These are phyloP conservation scores for Dasyornis broadbenti DNA, from an alignment of 2,113 vertebrate genomes.

Conservation along the genomic window DNA sequence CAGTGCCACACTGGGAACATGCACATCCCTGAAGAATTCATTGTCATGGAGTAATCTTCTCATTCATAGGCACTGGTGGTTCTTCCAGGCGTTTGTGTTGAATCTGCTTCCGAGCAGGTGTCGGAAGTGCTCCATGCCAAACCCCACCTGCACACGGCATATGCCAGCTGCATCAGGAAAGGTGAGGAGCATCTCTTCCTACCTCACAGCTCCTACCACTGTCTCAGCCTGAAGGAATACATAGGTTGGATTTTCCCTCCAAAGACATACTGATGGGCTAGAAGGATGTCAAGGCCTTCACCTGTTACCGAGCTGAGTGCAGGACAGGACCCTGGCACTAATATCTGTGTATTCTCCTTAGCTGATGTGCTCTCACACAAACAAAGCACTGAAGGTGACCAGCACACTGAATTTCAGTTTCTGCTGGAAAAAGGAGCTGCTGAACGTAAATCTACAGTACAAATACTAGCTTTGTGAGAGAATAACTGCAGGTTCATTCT, in stretches of 20 bases:
- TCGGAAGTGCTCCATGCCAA: not conserved
- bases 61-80: accelerated
- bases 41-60: not conserved
- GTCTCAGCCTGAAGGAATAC: not conserved
- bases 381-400: not conserved
- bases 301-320: not conserved
- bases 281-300: not conserved
- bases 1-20: not conserved
- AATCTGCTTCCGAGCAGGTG: not conserved
- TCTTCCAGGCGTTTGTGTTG: accelerated
- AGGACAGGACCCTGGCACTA: not conserved
- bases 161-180: not conserved
- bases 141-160: accelerated
- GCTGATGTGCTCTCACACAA: not conserved
- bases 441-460: not conserved
- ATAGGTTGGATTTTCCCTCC: not conserved
- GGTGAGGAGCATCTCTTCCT: not conserved
- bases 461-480: not conserved
- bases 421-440: not conserved
- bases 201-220: not conserved
- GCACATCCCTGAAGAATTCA: not conserved
- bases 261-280: not conserved
- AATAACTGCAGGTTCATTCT: not conserved
- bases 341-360: not conserved
- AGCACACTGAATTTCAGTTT: not conserved